Evolutionary conservation across 1,140 invertebrate species (phyloP), one percentile per base, ranked within the genome.

Genomic region (Rhopalosiphum padi): DNA sequence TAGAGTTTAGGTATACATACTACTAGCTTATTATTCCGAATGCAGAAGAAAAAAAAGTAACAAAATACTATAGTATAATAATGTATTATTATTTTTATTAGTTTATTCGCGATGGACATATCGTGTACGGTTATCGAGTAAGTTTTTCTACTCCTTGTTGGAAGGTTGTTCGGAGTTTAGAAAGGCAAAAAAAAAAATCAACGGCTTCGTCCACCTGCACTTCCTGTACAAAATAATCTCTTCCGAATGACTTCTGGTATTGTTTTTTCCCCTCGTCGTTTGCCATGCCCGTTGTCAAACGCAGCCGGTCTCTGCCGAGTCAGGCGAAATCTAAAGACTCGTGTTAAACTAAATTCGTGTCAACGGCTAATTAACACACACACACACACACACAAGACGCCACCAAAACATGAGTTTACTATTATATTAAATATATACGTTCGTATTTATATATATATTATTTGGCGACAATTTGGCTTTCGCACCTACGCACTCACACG

Each of bases 231-330:
- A 53, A 46, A 92, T 92, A 93, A 93, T 93, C 91, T 86, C 48
- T 93, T 93, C 91, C 82, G 48, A 93, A 93, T 43, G 91, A 93
- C 91, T 93, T 86, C 82, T 93, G 82, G 48, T 93, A 86, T 86
- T 86, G 46, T 85, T 77, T 60, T 89, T 89, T 35, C 9, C 41
- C 41, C 18, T 53, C 8, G 37, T 85, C 77, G 86, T 51, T 51
- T 51, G 53, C 46, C 82, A 25, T 68, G 22, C 11, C 11, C 37
- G 53, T 60, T 41, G 37, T 18, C 22, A 35, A 48, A 51, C 46
- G 86, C 87, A 89, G 88, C 88, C 88, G 53, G 53, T 41, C 51
- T 18, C 37, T 37, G 53, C 35, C 51, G 48, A 55, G 88, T 46
- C 48, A 11, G 23, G 9, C 35, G 35, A 90, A 60, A 60, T 68